A percentile compares a stretch with the other conserved stretches of the same genome.
These are phyloP conservation scores for Numenius arquata DNA, from an alignment of 2,113 vertebrate genomes.

Conservation along the genomic window DNA sequence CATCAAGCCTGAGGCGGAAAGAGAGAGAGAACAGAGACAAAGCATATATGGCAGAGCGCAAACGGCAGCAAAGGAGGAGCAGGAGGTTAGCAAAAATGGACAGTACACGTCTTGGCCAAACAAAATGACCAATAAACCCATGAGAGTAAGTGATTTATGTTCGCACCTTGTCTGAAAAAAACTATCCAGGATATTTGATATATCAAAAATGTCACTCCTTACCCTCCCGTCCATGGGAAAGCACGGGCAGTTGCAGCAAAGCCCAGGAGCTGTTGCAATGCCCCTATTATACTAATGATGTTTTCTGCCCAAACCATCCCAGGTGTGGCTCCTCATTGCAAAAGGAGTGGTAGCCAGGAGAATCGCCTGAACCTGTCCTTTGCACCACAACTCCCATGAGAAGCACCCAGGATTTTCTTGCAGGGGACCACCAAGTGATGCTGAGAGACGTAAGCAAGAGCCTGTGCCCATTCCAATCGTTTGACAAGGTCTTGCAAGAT, in stretches of 20 bases:
- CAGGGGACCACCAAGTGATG: not conserved
- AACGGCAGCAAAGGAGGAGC: not conserved
- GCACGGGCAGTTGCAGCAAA: not conserved
- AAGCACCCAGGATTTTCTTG: not conserved
- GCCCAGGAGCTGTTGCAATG: not conserved
- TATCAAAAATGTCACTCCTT: not conserved
- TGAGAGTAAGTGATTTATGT: not conserved
- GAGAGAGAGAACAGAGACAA: not conserved
- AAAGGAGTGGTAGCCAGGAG: not conserved
- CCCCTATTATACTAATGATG: not conserved
- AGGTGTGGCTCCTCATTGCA: not conserved
- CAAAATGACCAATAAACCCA: not conserved
- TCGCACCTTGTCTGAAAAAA: not conserved
- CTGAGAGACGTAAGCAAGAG: not conserved
- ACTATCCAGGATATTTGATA: not conserved
- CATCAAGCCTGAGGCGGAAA: not conserved
- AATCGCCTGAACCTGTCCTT: not conserved
- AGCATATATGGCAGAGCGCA: fast-evolving
- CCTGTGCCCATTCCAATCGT: not conserved
- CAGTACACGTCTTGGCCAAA: not conserved
- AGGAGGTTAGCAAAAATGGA: not conserved
- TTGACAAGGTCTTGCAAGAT: conserved; percentile 48
- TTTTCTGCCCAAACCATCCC: not conserved
- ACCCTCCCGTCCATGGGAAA: not conserved
- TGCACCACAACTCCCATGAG: not conserved